Conservation (phyloP, 2,113 vertebrate genomes). For the Taurulus bubalis region DNA sequence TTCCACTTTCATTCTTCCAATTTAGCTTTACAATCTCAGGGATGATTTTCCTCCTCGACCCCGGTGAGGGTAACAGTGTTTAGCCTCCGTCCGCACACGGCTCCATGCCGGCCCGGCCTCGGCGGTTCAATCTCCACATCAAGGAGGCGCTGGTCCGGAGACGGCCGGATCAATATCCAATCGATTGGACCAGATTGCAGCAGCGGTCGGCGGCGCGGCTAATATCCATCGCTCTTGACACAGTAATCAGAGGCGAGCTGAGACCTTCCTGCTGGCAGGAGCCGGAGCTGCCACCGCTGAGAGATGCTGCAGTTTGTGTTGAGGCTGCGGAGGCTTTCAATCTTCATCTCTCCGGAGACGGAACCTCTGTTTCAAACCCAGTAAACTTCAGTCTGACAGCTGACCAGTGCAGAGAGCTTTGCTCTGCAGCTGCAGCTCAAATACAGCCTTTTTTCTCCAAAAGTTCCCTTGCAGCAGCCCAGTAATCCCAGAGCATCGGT, state of each 20-base stretch:
- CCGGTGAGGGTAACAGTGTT: slow-evolving; percentile 7
- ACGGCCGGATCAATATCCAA: slow-evolving; percentile 48
- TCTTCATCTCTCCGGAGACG: not conserved
- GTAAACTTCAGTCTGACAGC: not conserved
- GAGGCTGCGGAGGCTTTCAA: not conserved
- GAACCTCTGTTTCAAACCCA: not conserved
- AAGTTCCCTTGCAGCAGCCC: no score
- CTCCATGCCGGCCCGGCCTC: slow-evolving; percentile 1
- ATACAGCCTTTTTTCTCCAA: no score
- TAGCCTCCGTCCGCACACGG: slow-evolving; percentile 4
- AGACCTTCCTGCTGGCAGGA: not conserved
- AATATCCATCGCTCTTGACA: slow-evolving; percentile 42
- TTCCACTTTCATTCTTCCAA: slow-evolving; percentile 6
- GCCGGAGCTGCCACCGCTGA: not conserved
- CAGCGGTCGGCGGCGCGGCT: slow-evolving; percentile 25
- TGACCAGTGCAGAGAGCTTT: not conserved
- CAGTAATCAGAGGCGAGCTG: slow-evolving; percentile 42
- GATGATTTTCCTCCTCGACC: not conserved
- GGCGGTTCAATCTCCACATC: slow-evolving; percentile 4
- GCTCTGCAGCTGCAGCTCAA: no score
- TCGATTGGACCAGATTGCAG: slow-evolving; percentile 63
- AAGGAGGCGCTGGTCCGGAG: slow-evolving; percentile 12
- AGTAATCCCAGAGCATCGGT: no score
- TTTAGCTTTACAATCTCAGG: not conserved
- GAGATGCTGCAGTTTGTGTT: not conserved